Evolutionary conservation across 2,113 vertebrate species (phyloP).

Genomic region (Barbus barbus): DNA sequence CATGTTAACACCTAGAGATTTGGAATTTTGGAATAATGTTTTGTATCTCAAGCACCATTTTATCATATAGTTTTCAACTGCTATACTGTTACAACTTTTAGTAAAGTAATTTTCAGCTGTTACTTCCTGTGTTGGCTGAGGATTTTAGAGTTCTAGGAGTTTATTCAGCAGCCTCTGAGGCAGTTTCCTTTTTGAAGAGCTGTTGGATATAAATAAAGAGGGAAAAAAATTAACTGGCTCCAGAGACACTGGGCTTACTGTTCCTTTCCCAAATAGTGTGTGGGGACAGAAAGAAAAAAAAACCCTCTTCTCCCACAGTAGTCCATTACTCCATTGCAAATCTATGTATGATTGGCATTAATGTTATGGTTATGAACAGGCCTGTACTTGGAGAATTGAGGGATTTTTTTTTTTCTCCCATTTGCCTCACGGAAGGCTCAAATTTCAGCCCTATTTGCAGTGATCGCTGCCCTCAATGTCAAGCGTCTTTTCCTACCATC

Average conservation of each 20-base stretch:
- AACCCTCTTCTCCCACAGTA: slow-evolving; percentile 39
- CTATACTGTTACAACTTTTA: not conserved
- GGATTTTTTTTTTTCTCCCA: slow-evolving; percentile 2
- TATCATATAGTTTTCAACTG: not conserved
- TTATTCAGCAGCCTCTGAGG: slow-evolving; percentile 52
- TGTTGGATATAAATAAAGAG: slow-evolving; percentile 62
- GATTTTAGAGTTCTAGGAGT: slow-evolving; percentile 53
- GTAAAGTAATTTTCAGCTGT: not conserved
- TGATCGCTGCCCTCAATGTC: slow-evolving; percentile 4
- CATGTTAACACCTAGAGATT: not conserved
- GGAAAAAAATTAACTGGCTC: slow-evolving; percentile 8
- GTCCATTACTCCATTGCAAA: slow-evolving; percentile 37
- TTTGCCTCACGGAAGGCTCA: slow-evolving; percentile 29
- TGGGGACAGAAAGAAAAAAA: not conserved
- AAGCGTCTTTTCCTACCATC: slow-evolving; percentile 22
- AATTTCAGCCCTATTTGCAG: slow-evolving; percentile 41
- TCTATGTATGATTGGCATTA: slow-evolving; percentile 47
- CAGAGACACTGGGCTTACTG: slow-evolving; percentile 61
- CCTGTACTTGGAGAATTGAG: not conserved
- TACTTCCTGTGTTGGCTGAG: slow-evolving; percentile 49
- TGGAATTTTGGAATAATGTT: not conserved
- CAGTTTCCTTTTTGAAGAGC: slow-evolving; percentile 54
- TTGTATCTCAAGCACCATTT: not conserved
- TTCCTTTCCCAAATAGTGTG: slow-evolving; percentile 50
- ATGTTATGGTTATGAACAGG: slow-evolving; percentile 44